Base-by-base conservation (phyloP, 2,888 invertebrate species). In the Drosophila pseudotalamancana region DNA sequence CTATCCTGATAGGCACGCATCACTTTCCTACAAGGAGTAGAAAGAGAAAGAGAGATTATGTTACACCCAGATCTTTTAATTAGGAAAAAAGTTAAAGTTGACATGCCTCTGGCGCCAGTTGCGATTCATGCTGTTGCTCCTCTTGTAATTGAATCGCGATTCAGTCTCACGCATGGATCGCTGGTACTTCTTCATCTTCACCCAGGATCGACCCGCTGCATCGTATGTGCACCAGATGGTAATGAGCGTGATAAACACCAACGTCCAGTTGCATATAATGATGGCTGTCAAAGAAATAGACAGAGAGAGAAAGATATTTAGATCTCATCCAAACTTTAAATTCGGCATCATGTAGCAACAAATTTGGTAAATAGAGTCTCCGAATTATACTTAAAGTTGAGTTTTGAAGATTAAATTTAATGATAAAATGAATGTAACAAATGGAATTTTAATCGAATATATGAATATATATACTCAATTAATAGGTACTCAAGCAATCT, bases 171-270 rank as follows among this genome's bases (percentile, higher is more conserved):
- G 93, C 94, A 96, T 94, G 71, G 96, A 96, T 66, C 96, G 93
- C 90, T 97, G 96, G 91, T 96, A 97, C 83, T 96, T 94, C 90
- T 96, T 96, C 96, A 97, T 96, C 92, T 97, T 96, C 21, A 97
- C 96, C 97, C 97, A 97, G 43, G 96, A 96, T 49, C 96, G 92
- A 12, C 97, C 97, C n/a, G 96, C 97, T 0, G 95, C 93, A 91
- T 97, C 97, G 91, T 95, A 97, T 2, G 95, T 95, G 91, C 97
- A 97, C 96, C 96, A 97, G 29, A 96, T 94, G 4, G 96, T 96
- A 73, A 96, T 93, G 67, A 96, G 89, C 50, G 96, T 94, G 59
- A 95, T 94, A 56, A 95, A 92, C 65, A 96, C 90, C 67, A 96
- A 93, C 73, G 94, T 93, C 94, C 95, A 95, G 90, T 95, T 96